Evolutionary conservation across 2,797 vertebrate species (phyloP).

Genomic region (Labroides dimidiatus): DNA sequence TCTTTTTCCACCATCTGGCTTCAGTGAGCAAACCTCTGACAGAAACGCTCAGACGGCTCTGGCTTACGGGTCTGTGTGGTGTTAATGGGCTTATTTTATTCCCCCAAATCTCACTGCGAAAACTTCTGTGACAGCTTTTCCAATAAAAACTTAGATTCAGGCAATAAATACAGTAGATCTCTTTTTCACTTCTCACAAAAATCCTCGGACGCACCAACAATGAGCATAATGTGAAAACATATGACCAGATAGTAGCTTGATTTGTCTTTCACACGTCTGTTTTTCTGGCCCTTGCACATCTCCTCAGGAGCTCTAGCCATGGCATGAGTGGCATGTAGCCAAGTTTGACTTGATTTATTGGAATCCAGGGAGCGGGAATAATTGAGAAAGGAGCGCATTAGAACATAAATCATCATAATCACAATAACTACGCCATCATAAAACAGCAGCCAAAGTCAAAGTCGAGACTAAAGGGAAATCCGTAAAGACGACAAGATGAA

Average conservation of each 20-base stretch:
- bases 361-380: conserved; percentile 58
- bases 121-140: conserved; percentile 35
- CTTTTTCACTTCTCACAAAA: conserved; percentile 22
- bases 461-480: conserved; percentile 42
- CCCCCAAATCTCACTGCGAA: conserved; percentile 53
- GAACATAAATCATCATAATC: conserved; percentile 79
- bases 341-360: conserved; percentile 74
- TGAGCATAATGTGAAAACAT: conserved; percentile 32
- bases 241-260: conserved; percentile 28
- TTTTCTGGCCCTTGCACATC: conserved; percentile 38
- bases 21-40: conserved; percentile 67
- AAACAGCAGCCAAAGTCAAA: conserved; percentile 66
- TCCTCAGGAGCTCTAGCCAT: conserved; percentile 56
- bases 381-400: conserved; percentile 62
- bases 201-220: conserved; percentile 28
- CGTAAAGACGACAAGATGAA: conserved; percentile 57
- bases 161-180: conserved; percentile 58
- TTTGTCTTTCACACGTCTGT: conserved; percentile 33
- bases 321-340: conserved; percentile 60
- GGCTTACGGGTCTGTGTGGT: conserved; percentile 58
- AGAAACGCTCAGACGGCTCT: conserved; percentile 64
- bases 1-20: conserved; percentile 71
- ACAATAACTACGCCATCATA: conserved; percentile 68
- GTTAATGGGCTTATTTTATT: conserved; percentile 60
- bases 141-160: conserved; percentile 37